These are phyloP conservation scores for Pristionchus maxplancki DNA, from an alignment of 2,888 invertebrate genomes.

Conservation along the genomic window DNA sequence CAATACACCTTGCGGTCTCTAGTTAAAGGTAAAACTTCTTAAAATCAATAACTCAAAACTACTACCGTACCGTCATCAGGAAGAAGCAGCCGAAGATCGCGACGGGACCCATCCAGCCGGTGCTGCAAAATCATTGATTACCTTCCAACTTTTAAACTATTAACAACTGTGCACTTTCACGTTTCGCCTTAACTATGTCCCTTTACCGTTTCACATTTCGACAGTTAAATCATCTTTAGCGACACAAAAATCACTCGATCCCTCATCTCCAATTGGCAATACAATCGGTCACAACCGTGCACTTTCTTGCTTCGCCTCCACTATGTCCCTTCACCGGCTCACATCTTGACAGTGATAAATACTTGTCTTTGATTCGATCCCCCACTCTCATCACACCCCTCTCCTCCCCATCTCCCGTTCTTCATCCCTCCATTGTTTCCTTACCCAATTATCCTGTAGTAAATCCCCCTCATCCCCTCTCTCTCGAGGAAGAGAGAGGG, in stretches of 20 bases:
- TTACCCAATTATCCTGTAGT: constrained; percentile 36
- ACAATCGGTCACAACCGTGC: too few relatives aligned
- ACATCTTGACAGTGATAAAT: too few relatives aligned
- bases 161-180: too few relatives aligned
- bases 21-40: neutral
- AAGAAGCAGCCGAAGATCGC: constrained; percentile 81
- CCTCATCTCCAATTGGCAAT: too few relatives aligned
- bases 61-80: constrained; percentile 81
- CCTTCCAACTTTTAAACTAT: neutral
- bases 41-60: constrained; percentile 58
- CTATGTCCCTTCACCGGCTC: too few relatives aligned
- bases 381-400: neutral
- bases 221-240: too few relatives aligned
- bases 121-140: constrained; percentile 75
- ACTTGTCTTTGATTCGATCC: too few relatives aligned
- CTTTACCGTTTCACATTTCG: too few relatives aligned
- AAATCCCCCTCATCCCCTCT: constrained; percentile 23
- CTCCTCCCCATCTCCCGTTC: neutral
- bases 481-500: neutral
- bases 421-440: constrained; percentile 6
- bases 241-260: neutral
- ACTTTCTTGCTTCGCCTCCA: too few relatives aligned
- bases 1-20: too few relatives aligned
- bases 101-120: constrained; percentile 82
- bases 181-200: too few relatives aligned